Conservation (phyloP, 2,113 vertebrate species). For the Shinisaurus crocodilurus region DNA sequence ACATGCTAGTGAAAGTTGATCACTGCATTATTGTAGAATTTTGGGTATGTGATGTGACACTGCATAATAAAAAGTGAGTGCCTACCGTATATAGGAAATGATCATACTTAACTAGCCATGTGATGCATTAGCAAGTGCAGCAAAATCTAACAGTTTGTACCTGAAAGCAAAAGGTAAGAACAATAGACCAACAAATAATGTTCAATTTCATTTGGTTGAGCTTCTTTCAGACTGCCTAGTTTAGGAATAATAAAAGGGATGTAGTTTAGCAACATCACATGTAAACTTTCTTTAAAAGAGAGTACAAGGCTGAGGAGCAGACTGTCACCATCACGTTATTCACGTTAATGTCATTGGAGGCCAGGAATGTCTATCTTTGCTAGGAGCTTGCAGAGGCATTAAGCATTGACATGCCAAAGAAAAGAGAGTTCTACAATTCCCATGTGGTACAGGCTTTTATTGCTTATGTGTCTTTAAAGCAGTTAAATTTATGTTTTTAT, state of each 20-base stretch:
- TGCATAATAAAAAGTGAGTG: neutral
- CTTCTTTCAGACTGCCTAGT: fast-evolving
- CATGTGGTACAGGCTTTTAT: neutral
- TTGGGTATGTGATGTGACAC: neutral
- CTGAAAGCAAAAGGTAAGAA: constrained; percentile 19
- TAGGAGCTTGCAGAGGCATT: neutral
- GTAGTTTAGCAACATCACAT: constrained; percentile 14
- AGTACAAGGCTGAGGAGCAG: constrained; percentile 32
- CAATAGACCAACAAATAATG: neutral
- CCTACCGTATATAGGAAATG: constrained; percentile 14
- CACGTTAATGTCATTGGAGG: constrained; percentile 3
- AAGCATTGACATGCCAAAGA: constrained; percentile 13
- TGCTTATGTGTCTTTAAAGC: constrained; percentile 25
- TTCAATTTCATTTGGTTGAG: constrained; percentile 10
- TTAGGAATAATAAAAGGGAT: no score
- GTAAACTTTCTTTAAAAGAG: constrained; percentile 30
- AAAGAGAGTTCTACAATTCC: neutral
- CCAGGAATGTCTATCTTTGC: neutral
- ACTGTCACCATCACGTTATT: neutral
- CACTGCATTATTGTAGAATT: neutral
- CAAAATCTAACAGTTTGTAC: neutral
- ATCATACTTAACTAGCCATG: constrained; percentile 2
- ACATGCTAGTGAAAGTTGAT: constrained; percentile 1
- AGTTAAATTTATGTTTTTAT: neutral
- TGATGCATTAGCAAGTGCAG: neutral